Base-by-base conservation (phyloP, 1,140 invertebrate species). In the Macrosteles quadrilineatus region DNA sequence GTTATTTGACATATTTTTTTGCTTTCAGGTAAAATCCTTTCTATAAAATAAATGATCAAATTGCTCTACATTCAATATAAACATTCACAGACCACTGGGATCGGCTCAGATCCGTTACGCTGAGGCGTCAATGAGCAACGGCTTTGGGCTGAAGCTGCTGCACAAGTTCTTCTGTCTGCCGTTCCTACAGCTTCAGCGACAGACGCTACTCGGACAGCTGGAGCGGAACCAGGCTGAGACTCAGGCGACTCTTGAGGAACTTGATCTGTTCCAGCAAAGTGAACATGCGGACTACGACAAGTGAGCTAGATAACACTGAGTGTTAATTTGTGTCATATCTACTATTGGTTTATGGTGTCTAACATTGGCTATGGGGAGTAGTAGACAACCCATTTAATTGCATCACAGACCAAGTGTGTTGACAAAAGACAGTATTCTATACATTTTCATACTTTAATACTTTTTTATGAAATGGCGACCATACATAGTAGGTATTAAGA, bases 121-220 rank as follows among this genome's bases (percentile, higher is more conserved):
- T 1, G 95, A 98, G 79, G 88, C 93, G 0, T 98, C 96, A 1
- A 98, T 98, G 96, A 87, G 94, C 77, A 98, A 98, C 85, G 95
- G 95, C 11, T 98, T 97, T 85, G 97, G 97, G 30, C 81, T 98
- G 55, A 93, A 95, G 80, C 87, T 96, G 70, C 82, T 99, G 32
- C 95, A 99, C 82, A 96, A 96, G 83, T 98, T 98, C 81, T 94
- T 98, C 76, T 98, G 97, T 83, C 83, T 98, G 72, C 97, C 97
- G 68, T 99, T 98, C 78, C 84, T 98, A 36, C 90, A 95, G 77
- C 81, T 98, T 19, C 96, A 98, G 85, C 86, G 90, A 74, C 92
- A 94, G 76, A 94, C 94, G 12, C 80, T 98, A 23, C 77, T 97
- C 45, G 87, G 90, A 73, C 96, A 98, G 79, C 79, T 99, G 27